Conservation (phyloP, 92 coral and sea anemone genomes). For the Montipora capitata region DNA sequence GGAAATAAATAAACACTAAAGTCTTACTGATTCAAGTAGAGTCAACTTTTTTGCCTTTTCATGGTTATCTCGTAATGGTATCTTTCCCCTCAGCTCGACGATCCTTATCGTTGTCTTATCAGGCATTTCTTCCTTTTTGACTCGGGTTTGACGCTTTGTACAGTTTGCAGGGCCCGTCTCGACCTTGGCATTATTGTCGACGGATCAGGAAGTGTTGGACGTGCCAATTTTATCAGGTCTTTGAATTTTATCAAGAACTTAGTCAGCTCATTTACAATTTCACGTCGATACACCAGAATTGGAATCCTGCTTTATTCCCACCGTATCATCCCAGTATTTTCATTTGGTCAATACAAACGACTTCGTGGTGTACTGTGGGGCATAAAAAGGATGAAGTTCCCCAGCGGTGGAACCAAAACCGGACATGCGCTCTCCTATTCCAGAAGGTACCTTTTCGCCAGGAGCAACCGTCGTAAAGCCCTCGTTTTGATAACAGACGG, state of each 20-base stretch:
- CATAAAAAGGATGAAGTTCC: constrained; percentile 77
- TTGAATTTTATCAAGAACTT: constrained; percentile 77
- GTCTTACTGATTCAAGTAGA: too few relatives aligned
- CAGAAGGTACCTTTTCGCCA: constrained; percentile 69
- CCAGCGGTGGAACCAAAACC: constrained; percentile 90
- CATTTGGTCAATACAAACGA: constrained; percentile 54
- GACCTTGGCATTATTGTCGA: constrained; percentile 88
- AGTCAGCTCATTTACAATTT: constrained; percentile 79
- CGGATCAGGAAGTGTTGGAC: constrained; percentile 87
- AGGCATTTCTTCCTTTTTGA: background rate
- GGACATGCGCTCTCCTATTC: constrained; percentile 80
- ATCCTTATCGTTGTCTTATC: too few relatives aligned
- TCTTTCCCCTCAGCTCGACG: too few relatives aligned
- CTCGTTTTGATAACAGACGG: constrained; percentile 89
- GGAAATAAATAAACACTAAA: too few relatives aligned
- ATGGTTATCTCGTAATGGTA: too few relatives aligned
- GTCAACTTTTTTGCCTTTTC: too few relatives aligned
- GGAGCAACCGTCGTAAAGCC: constrained; percentile 65
- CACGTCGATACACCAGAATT: constrained; percentile 73
- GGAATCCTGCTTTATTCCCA: constrained; percentile 80
- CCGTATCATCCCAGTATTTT: constrained; percentile 68
- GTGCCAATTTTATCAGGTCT: constrained; percentile 72
- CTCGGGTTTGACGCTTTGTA: background rate
- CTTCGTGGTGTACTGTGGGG: constrained; percentile 54
- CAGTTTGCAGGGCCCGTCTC: constrained; percentile 77